Evolutionary conservation across 2,113 vertebrate species (phyloP).

Genomic region (Argyrosomus japonicus): DNA sequence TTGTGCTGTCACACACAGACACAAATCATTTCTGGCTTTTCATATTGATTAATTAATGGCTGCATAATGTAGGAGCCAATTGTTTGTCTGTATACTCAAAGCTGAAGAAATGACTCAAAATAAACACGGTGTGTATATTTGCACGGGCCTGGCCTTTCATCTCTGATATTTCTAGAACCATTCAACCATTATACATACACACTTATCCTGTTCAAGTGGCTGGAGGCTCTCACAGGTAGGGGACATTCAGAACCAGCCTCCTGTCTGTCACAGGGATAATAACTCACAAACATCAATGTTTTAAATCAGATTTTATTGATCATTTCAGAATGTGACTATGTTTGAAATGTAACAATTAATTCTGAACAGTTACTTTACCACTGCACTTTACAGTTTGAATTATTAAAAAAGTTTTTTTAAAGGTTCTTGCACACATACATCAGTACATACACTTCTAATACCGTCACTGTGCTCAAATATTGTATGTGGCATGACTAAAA

Average conservation of each 20-base stretch:
- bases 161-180: too few species aligned
- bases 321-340: not conserved
- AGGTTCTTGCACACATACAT: too few species aligned
- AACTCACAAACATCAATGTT: not conserved
- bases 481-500: not conserved
- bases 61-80: not conserved
- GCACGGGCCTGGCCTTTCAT: not conserved
- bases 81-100: not conserved
- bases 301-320: conserved; percentile 10
- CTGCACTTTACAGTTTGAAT: too few species aligned
- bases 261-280: not conserved
- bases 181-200: too few species aligned
- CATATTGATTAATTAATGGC: not conserved
- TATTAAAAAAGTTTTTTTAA: too few species aligned
- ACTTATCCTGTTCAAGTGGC: not conserved
- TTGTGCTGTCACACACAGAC: too few species aligned
- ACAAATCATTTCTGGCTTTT: not conserved
- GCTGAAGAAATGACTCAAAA: not conserved
- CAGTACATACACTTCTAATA: too few species aligned
- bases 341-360: not conserved
- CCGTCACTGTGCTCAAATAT: too few species aligned
- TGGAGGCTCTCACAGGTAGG: not conserved
- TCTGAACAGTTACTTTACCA: not conserved
- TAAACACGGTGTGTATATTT: not conserved
- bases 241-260: not conserved